These are phyloP conservation scores for Aphidius ervi DNA, from an alignment of 1,140 invertebrate species.

Conservation along the genomic window DNA sequence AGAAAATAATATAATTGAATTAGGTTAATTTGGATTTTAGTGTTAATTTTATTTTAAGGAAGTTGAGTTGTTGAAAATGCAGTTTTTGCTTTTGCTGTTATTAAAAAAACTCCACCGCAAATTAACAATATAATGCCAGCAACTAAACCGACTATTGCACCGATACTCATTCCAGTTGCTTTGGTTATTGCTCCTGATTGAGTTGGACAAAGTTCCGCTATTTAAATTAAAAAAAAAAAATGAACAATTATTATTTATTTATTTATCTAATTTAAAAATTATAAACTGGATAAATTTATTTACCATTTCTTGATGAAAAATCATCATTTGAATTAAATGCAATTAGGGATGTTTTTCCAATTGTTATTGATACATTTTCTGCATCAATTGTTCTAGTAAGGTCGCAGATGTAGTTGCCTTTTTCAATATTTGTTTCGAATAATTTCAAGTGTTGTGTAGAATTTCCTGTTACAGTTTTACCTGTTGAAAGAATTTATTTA, in stretches of 20 bases:
- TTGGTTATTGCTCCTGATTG: background rate
- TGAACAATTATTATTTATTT: conserved; percentile 41
- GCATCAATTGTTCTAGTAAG: conserved; percentile 6
- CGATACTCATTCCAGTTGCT: background rate
- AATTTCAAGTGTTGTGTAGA: conserved; percentile 9
- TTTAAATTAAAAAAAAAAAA: background rate
- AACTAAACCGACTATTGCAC: conserved; percentile 21
- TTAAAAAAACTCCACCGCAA: conserved; percentile 1
- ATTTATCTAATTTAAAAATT: conserved; percentile 62
- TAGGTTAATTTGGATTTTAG: background rate
- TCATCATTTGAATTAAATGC: conserved; percentile 22
- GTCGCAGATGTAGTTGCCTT: conserved; percentile 23
- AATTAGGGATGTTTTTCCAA: conserved; percentile 24
- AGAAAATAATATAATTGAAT: background rate
- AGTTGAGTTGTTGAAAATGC: no score
- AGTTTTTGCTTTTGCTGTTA: background rate
- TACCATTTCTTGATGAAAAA: conserved; percentile 19
- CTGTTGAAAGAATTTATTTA: conserved; percentile 7
- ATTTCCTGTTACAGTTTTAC: conserved; percentile 10
- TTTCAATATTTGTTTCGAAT: conserved; percentile 16
- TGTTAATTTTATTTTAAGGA: background rate
- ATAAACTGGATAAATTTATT: conserved; percentile 64
- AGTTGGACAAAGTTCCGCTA: conserved; percentile 11
- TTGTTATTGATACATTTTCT: conserved; percentile 6
- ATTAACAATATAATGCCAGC: conserved; percentile 11